Evolutionary conservation across 2,113 vertebrate species (phyloP).

Genomic region (Tupaia chinensis): DNA sequence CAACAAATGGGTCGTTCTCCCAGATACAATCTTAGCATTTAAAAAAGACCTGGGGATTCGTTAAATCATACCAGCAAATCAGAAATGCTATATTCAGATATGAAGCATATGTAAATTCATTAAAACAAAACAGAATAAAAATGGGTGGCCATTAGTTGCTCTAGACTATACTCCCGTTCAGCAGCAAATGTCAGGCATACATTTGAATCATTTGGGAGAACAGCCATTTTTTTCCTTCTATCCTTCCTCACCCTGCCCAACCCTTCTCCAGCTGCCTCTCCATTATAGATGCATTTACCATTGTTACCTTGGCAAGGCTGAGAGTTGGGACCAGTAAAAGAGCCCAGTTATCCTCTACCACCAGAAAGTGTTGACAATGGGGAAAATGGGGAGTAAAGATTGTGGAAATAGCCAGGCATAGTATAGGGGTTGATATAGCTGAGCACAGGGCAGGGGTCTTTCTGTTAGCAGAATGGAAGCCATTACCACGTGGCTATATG

Average conservation of each 20-base stretch:
- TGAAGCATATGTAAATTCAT: constrained; percentile 38
- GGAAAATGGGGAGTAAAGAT: neutral
- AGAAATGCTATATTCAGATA: neutral
- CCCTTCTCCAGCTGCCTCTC: neutral
- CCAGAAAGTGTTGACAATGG: neutral
- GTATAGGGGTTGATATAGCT: neutral
- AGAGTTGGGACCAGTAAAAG: neutral
- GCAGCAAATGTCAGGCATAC: neutral
- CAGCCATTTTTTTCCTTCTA: neutral
- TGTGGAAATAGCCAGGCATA: neutral
- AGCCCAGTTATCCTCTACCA: neutral
- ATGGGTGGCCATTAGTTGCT: neutral
- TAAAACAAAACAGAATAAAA: constrained; percentile 59
- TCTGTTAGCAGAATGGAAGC: neutral
- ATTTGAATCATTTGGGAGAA: neutral
- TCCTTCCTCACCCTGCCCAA: neutral
- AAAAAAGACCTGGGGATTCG: constrained; percentile 41
- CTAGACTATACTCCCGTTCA: constrained; percentile 42
- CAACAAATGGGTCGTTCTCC: constrained; percentile 56
- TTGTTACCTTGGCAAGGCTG: neutral
- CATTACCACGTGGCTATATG: neutral
- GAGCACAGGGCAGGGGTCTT: neutral
- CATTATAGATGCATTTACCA: neutral
- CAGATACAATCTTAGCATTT: constrained; percentile 43
- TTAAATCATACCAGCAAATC: constrained; percentile 23